Evolutionary conservation across 2,797 vertebrate species (phyloP), one percentile per base, ranked within the genome.

Genomic region (Chiroxiphia lanceolata): DNA sequence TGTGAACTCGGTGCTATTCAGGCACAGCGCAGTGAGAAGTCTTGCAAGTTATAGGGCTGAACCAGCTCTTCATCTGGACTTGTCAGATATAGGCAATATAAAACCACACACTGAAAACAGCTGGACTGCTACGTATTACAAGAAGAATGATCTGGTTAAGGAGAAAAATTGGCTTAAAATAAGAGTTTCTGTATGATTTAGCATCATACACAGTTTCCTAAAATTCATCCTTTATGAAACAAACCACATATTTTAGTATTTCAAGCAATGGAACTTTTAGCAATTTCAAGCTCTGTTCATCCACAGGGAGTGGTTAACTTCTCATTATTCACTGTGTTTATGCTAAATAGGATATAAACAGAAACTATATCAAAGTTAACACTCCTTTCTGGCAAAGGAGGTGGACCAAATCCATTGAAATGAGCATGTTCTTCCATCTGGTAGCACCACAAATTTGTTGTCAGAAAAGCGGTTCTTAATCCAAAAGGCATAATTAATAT

Each of bases 1-100:
- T 45, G 13, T 38, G 70, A 87, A 31, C 56, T 82, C 7, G 0
- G 18, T 34, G 65, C 18, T 54, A 18, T 16, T 75, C 27, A 16
- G 47, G 40, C 33, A 18, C 15, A 5, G 13, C 1, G 21, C 0
- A 0, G 6, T 7, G 13, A 71, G 59, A 53, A 31, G 15, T 61
- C 34, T 68, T 69, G 19, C 31, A 53, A 34, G 34, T 27, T 2
- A 6, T 1, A 8, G 15, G 19, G 13, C 10, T 64, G n/a, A 15
- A 33, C 15, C 29, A 31, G 15, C 14, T 68, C 56, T 33, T 87
- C 42, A 18, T 33, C 13, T 23, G 50, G 36, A 45, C 6, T 0
- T 13, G 5, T 40, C n/a, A 33, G 36, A 20, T 10, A 11, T 1
- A 1, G 7, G 11, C 1, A 1, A 3, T 38, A 13, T 13, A 65